Base-by-base conservation (phyloP, 2,113 vertebrate species). In the Chlamydotis undulata region DNA sequence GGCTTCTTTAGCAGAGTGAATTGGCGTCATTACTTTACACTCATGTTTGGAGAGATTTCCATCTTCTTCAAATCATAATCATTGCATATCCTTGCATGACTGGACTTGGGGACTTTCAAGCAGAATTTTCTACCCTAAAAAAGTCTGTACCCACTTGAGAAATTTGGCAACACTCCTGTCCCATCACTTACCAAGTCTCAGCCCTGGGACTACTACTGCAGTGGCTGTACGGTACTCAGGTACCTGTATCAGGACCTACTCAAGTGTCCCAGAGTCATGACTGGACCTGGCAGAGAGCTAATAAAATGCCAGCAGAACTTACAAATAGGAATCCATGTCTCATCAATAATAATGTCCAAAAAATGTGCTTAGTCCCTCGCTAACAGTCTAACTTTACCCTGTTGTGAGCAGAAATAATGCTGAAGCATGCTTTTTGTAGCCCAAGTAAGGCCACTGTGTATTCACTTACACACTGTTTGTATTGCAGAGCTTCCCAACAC, bases 111-210 rank as follows among this genome's bases (percentile, higher is more conserved):
- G 7, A 74, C 21, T 41, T 33, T 26, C 25, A 85, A 78, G 19
- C 3, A 67, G 28, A 79, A 49, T 1, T 43, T 59, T 80, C 16
- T 86, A 15, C 28, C 59, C 19, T 63, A 16, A 49, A 60, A 60
- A 80, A 25, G 1, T 24, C 13, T n/a, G 8, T 41, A 10, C 9
- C 15, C 13, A 29, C 23, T 52, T 24, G 41, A 55, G 26, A 75
- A 65, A 23, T 22, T 4, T 25, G 15, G 22, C 5, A 75, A 21
- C 8, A 21, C 4, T 47, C 0, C 2, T 2, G 0, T 61, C 19
- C 4, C 7, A 49, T 31, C 8, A 17, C 2, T 68, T 79, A 37
- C 4, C 2, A 73, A 78, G n/a, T 70, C 31, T 78, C 50, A 74
- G 13, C 8, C 17, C 10, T 47, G 41, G 50, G 16, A 77, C 13